phyloP scores from a whole-genome alignment of 2,797 vertebrate species.

The Brachyrhaphis roseni region DNA sequence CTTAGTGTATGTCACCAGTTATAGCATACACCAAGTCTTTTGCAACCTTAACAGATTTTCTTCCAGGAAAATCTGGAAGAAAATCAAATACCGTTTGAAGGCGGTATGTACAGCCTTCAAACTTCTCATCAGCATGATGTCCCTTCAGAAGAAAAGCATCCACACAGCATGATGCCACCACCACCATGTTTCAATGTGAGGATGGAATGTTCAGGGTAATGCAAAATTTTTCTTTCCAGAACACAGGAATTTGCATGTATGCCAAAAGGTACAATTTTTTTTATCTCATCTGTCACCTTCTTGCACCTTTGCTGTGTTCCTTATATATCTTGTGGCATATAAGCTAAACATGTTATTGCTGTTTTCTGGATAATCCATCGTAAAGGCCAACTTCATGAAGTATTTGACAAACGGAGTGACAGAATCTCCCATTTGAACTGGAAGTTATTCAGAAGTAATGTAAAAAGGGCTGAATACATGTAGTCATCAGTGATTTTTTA shows the following conservation, averaged over 20 bases:
- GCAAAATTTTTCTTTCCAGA: not conserved
- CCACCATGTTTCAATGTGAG: not conserved
- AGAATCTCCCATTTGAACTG: not conserved
- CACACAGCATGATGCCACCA: not conserved
- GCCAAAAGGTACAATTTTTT: not conserved
- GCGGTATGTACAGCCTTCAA: too few relatives aligned
- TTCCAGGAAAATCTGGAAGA: too few relatives aligned
- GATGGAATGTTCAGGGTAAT: too few relatives aligned
- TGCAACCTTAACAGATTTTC: not conserved
- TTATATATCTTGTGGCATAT: not conserved
- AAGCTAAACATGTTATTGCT: not conserved
- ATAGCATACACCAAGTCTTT: not conserved
- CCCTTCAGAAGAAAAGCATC: not conserved
- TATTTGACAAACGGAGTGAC: not conserved
- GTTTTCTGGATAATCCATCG: not conserved
- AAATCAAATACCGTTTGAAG: too few relatives aligned
- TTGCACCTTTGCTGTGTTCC: not conserved
- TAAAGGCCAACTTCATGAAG: not conserved
- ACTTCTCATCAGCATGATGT: not conserved
- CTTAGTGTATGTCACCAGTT: not conserved
- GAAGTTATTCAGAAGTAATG: not conserved
- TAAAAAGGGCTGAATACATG: not conserved
- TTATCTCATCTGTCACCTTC: not conserved
- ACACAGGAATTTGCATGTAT: not conserved
- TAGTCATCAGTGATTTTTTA: not conserved